Conservation (phyloP, 37 sponge, comb jelly and placozoan species). For the Ephydatia muelleri region DNA sequence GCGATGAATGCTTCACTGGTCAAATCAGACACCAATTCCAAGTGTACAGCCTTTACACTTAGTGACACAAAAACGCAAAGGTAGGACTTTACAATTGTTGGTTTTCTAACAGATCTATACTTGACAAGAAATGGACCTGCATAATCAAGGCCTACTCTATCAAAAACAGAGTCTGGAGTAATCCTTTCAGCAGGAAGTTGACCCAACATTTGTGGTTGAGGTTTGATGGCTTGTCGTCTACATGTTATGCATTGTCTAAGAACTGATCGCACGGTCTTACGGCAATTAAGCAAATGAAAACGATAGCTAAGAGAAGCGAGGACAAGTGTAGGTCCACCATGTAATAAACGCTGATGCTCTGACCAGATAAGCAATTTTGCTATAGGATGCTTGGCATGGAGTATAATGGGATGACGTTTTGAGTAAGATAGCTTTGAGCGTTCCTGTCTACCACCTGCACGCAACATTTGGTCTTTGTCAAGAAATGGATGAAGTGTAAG, state of each 20-base stretch:
- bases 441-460: neutral
- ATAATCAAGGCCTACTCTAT: constrained; percentile 46
- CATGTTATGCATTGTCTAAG: neutral
- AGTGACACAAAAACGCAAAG: constrained; percentile 46
- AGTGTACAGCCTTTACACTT: constrained; percentile 11
- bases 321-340: constrained; percentile 13
- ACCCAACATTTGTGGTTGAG: constrained; percentile 46
- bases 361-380: neutral
- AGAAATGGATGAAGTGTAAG: constrained; percentile 3
- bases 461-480: neutral
- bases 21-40: constrained; percentile 36
- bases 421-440: neutral
- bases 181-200: constrained; percentile 42
- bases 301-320: neutral
- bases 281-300: neutral
- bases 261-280: neutral
- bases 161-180: constrained; percentile 19
- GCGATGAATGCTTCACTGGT: constrained; percentile 41
- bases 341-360: constrained; percentile 14
- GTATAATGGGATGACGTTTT: neutral
- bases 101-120: constrained; percentile 30
- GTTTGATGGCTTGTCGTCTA: constrained; percentile 5
- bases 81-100: constrained; percentile 20
- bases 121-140: constrained; percentile 39
- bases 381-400: constrained; percentile 11